Evolutionary conservation across 2,888 invertebrate genomes (phyloP), one percentile per base, ranked within the genome.

Genomic region (Apamea sordens): DNA sequence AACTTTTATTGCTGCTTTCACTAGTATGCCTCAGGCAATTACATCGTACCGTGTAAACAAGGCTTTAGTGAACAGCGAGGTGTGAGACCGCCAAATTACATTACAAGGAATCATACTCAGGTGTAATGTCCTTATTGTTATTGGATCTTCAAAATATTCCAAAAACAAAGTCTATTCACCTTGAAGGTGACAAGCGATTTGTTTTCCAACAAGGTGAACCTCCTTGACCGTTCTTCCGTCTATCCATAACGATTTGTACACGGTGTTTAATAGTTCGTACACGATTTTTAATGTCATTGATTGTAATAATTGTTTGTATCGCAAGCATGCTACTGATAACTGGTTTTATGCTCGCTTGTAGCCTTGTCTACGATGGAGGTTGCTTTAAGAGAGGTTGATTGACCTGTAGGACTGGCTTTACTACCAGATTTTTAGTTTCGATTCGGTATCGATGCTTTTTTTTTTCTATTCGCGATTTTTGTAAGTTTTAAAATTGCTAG

Each of bases 201-300:
- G 79, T 87, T 81, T 80, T 79, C 61, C 59, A 82, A 79, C 83
- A 86, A 88, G 80, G 86, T 82, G 83, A 85, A 76, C 53, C 53
- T 73, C 81, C 64, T 86, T 53, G 80, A 80, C 68, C 79, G 79
- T 83, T 74, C 80, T 86, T 82, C 81, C 56, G 63, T 64, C 32
- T 59, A 44, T 61, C 69, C 21, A 68, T 44, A 75, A 78, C 59
- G 5, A 79, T 64, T 72, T 21, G 50, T 75, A 82, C 77, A 70
- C 47, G 7, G 75, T 73, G 77, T 85, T 87, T 84, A n/a, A 74
- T 59, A 71, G 44, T 74, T 82, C n/a, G 24, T 65, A 65, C 87
- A 87, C 88, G 84, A 84, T 70, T 81, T 76, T 71, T 82, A 75
- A 71, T 79, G 85, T 80, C 79, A 80, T 79, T 70, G 41, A 83